phyloP scores from a whole-genome alignment of 2,888 invertebrate species.

The Pecten maximus region DNA sequence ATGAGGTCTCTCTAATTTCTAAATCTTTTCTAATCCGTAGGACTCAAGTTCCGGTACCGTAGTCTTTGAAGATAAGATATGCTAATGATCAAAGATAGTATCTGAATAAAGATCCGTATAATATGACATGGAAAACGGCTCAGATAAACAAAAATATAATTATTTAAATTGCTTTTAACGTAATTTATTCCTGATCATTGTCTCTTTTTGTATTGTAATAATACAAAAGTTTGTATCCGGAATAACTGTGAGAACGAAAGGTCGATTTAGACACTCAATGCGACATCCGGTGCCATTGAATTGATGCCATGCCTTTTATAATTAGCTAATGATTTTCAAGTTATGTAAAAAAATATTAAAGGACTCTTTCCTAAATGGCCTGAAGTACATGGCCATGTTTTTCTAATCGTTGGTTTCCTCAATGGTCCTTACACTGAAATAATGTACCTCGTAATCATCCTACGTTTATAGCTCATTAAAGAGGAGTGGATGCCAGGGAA shows the following conservation, averaged over 20 bases:
- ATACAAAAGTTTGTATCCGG: background rate
- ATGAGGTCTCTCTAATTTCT: background rate
- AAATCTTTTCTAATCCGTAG: background rate
- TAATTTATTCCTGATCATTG: too few relatives aligned
- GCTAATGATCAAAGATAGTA: background rate
- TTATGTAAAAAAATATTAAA: constrained; percentile 1
- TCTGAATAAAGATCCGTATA: too few relatives aligned
- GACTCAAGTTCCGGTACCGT: background rate
- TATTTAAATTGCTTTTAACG: too few relatives aligned
- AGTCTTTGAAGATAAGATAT: background rate
- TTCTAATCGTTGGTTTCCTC: constrained; percentile 30
- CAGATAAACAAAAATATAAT: too few relatives aligned
- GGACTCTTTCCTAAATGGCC: constrained; percentile 9
- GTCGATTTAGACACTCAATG: background rate
- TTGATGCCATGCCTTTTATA: constrained; percentile 26
- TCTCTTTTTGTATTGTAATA: background rate
- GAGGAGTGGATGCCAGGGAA: background rate
- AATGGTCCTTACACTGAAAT: constrained; percentile 6
- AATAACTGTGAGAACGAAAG: background rate
- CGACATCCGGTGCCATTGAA: constrained; percentile 24
- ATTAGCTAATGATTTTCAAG: constrained; percentile 13
- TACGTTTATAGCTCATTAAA: background rate
- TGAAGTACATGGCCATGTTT: constrained; percentile 20
- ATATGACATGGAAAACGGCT: too few relatives aligned
- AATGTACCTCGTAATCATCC: background rate